These are phyloP conservation scores for Drosophila subsilvestris DNA, from an alignment of 2,888 invertebrate genomes.

Conservation along the genomic window DNA sequence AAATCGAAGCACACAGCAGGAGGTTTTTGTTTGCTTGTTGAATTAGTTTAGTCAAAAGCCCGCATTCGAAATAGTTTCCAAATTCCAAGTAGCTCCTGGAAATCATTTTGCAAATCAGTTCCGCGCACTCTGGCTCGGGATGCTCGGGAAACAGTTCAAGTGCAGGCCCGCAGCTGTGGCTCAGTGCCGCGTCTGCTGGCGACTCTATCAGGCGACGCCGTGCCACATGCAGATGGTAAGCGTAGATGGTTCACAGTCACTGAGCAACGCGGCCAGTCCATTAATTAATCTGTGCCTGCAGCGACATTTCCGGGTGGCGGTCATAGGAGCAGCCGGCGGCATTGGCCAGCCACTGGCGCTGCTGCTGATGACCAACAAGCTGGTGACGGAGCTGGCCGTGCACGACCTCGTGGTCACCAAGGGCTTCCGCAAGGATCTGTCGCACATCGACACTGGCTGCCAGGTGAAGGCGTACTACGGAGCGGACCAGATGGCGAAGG, in stretches of 20 bases:
- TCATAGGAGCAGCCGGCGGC: constrained; percentile 97
- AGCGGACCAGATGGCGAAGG: constrained; percentile 88
- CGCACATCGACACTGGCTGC: constrained; percentile 94
- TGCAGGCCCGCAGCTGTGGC: not conserved
- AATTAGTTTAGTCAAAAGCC: too few species aligned
- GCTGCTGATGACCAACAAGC: constrained; percentile 93
- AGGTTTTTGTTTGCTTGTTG: too few species aligned
- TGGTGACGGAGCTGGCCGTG: constrained; percentile 91
- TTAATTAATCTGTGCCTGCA: not conserved
- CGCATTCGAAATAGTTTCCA: not conserved
- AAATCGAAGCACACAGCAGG: too few species aligned
- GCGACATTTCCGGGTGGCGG: constrained; percentile 91
- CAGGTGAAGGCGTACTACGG: constrained; percentile 90
- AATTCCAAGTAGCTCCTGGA: not conserved
- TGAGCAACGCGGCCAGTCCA: not conserved
- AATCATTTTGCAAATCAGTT: not conserved
- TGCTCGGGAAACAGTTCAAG: not conserved
- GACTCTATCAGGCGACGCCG: not conserved
- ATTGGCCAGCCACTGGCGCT: constrained; percentile 97
- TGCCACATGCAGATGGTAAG: not conserved
- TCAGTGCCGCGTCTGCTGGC: not conserved
- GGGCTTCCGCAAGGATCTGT: constrained; percentile 97
- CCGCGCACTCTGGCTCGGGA: not conserved
- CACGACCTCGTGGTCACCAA: constrained; percentile 95
- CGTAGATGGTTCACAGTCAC: too few species aligned